Evolutionary conservation across 2,888 invertebrate species (phyloP).

Genomic region (Hymenopus coronatus): DNA sequence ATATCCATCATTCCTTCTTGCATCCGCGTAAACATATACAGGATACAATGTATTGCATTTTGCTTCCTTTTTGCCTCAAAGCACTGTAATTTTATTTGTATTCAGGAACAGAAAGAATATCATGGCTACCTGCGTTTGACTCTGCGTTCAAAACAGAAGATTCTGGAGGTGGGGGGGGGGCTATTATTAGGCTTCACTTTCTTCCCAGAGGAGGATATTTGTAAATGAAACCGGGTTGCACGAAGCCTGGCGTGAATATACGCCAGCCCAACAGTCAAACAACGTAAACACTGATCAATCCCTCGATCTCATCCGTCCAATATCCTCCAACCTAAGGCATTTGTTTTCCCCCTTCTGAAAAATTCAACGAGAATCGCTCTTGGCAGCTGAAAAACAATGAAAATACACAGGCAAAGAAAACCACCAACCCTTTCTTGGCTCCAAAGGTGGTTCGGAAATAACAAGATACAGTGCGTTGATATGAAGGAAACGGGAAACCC

Average conservation of each 20-base stretch:
- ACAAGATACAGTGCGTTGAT: background rate
- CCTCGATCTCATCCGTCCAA: background rate
- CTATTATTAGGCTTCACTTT: background rate
- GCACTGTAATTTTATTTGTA: background rate
- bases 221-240: background rate
- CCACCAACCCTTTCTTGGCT: background rate
- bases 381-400: constrained; percentile 9
- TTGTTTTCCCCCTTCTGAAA: constrained; percentile 8
- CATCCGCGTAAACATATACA: too few species aligned
- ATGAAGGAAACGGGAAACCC: background rate
- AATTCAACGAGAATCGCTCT: constrained; percentile 8
- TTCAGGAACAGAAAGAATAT: background rate
- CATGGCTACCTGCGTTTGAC: background rate
- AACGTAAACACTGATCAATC: constrained; percentile 4
- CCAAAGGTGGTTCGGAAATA: background rate
- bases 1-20: too few species aligned
- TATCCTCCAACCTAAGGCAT: background rate
- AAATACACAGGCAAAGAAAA: background rate
- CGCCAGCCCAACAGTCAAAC: background rate
- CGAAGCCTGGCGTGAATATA: background rate
- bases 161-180: too few species aligned
- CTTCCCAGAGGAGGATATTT: background rate
- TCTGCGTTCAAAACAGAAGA: background rate
- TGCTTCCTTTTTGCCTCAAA: background rate
- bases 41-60: background rate